Percentiles rank a stretch among this genome's conserved stretches.
These are phyloP conservation scores for Motacilla tschutschensis DNA, from an alignment of 2,113 vertebrate species.

Conservation along the genomic window DNA sequence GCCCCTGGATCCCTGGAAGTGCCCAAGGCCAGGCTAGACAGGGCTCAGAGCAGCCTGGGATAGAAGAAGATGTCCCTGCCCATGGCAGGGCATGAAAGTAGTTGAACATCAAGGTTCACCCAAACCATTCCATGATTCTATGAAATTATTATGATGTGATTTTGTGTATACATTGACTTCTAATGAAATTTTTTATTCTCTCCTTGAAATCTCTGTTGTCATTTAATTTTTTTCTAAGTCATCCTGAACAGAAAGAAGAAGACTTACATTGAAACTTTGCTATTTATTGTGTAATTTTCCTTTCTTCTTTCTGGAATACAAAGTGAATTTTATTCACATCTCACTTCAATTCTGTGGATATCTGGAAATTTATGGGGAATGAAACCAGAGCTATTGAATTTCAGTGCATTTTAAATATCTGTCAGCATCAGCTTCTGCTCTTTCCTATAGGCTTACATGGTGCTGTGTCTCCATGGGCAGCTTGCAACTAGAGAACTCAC, in stretches of 20 bases:
- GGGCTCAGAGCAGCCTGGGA: accelerated
- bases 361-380: background rate
- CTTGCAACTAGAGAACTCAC: background rate
- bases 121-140: background rate
- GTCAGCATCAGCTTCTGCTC: background rate
- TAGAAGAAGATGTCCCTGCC: accelerated
- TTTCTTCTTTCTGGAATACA: background rate
- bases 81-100: no score
- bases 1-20: background rate
- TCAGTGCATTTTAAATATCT: background rate
- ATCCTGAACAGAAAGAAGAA: background rate
- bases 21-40: accelerated
- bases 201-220: background rate
- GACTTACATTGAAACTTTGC: background rate
- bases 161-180: background rate
- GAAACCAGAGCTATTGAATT: background rate
- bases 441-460: background rate
- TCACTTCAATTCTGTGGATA: background rate
- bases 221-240: background rate
- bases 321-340: background rate
- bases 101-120: background rate
- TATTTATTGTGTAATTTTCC: background rate
- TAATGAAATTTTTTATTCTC: background rate
- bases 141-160: background rate
- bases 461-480: background rate